phyloP scores from a whole-genome alignment of 2,113 vertebrate species.

The Aphelocoma coerulescens region DNA sequence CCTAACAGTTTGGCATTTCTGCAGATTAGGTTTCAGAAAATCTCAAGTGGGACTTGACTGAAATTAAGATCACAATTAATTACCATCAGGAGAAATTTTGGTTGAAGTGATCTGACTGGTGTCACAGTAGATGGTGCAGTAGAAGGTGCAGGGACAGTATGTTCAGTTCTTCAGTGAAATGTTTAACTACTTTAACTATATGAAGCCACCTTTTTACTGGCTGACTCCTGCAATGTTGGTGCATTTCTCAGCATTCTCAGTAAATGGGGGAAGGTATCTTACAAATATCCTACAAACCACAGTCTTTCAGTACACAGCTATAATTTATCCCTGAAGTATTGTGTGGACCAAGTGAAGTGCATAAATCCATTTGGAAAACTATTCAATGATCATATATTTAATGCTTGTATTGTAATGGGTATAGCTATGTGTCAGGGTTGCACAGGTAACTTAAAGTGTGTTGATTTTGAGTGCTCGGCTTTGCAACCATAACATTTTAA shows the following conservation, averaged over 20 bases:
- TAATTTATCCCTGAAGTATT: not conserved
- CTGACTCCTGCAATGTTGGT: not conserved
- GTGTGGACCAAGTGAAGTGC: not conserved
- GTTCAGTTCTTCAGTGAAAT: not conserved
- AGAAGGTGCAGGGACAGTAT: not conserved
- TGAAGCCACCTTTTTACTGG: not conserved
- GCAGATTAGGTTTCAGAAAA: not conserved
- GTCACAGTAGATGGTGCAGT: not conserved
- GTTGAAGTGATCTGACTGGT: not conserved
- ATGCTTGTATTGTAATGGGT: not conserved
- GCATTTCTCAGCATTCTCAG: not conserved
- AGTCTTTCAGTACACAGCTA: not conserved
- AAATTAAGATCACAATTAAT: not conserved
- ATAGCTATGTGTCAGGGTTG: not conserved
- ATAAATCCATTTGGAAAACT: not conserved
- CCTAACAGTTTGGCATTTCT: not conserved
- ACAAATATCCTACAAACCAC: not conserved
- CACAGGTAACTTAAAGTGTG: not conserved
- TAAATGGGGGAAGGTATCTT: not conserved
- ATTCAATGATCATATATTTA: not conserved
- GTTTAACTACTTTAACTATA: not conserved
- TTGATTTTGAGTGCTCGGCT: not conserved
- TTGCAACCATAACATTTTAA: not conserved
- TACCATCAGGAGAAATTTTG: not conserved
- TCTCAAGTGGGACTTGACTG: not conserved